Conservation (phyloP, 92 coral and sea anemone genomes). For the Pocillopora meandrina region DNA sequence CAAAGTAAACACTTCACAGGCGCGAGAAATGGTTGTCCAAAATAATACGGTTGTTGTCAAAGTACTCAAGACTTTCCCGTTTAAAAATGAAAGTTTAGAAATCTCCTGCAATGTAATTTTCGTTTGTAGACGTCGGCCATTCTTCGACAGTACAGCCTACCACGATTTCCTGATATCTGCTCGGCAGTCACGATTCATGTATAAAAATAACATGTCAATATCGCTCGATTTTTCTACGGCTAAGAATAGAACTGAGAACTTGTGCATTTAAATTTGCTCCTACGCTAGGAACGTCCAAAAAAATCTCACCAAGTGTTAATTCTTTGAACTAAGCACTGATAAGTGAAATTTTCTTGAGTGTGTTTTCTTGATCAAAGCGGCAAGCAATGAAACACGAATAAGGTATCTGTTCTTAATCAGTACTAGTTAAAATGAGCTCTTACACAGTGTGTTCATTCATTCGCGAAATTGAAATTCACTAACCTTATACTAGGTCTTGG, state of each 20-base stretch:
- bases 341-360: neutral
- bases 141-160: neutral
- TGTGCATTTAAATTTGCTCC: neutral
- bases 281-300: neutral
- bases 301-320: neutral
- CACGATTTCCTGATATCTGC: neutral
- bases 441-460: constrained; percentile 23
- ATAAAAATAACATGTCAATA: constrained; percentile 8
- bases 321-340: neutral
- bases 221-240: constrained; percentile 8
- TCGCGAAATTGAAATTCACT: constrained; percentile 28
- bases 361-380: neutral
- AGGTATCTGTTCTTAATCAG: too few species aligned
- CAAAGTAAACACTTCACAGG: neutral
- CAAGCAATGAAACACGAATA: neutral
- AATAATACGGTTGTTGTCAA: neutral
- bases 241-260: neutral
- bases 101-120: neutral
- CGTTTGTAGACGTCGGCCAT: neutral
- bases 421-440: neutral
- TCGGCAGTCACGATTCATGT: constrained; percentile 14
- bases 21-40: neutral
- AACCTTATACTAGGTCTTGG: constrained; percentile 75
- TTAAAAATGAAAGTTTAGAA: neutral
- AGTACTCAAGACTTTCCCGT: neutral